Percentiles rank a stretch among this genome's conserved stretches.
Evolutionary conservation across 2,113 vertebrate species (phyloP).

Genomic region (Strix uralensis): DNA sequence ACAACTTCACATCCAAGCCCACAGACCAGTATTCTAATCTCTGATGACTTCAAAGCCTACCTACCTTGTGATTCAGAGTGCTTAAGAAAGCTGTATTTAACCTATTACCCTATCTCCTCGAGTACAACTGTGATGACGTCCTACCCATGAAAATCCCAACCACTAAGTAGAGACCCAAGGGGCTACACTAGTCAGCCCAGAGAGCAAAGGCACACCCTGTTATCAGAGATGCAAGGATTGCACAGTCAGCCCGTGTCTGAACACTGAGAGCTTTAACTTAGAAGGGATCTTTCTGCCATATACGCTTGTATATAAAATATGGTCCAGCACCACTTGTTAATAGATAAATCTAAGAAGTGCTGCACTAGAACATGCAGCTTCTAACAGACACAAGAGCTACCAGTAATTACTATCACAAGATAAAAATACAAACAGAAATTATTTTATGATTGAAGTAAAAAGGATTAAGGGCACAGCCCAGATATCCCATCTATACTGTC

Average conservation of each 20-base stretch:
- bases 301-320: not conserved
- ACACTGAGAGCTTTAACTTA: not conserved
- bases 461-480: not conserved
- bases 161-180: not conserved
- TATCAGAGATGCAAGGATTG: not conserved
- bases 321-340: not conserved
- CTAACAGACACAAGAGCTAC: not conserved
- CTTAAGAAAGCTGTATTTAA: conserved; percentile 7
- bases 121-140: not conserved
- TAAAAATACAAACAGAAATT: not conserved
- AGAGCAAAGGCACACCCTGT: not conserved
- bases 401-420: not conserved
- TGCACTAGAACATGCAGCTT: not conserved
- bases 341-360: not conserved
- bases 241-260: not conserved
- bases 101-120: not conserved
- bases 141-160: not conserved
- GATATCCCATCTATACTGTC: not conserved
- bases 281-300: not conserved
- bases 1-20: not conserved
- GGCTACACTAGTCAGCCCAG: not conserved
- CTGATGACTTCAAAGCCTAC: conserved; percentile 37
- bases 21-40: not conserved
- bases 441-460: not conserved
- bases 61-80: not conserved